Conservation (phyloP, 2,113 vertebrate genomes). For the Phyllostomus hastatus region DNA sequence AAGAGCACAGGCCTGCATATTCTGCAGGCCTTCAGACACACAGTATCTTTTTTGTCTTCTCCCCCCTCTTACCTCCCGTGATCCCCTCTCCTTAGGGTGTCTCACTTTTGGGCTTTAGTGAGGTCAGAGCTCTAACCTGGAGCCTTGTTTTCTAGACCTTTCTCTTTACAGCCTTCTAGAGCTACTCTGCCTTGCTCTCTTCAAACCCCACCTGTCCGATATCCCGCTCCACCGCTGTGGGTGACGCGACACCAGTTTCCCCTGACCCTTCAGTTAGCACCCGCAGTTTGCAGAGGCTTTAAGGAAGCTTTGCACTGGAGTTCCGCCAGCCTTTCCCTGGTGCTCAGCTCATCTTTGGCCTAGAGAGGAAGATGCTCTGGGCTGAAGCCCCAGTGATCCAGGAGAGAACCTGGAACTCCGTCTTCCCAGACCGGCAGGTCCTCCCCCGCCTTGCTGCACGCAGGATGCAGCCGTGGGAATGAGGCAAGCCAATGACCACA, state of each 20-base stretch:
- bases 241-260: neutral
- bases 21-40: neutral
- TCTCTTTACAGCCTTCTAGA: constrained; percentile 30
- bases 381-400: neutral
- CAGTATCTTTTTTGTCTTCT: neutral
- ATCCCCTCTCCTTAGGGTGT: neutral
- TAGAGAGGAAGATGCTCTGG: neutral
- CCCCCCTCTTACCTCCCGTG: rapidly evolving
- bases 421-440: neutral
- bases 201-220: neutral
- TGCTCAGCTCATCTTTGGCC: neutral
- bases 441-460: neutral
- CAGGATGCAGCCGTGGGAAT: neutral
- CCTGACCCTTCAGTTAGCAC: neutral
- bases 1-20: neutral
- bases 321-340: neutral
- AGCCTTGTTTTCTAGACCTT: neutral
- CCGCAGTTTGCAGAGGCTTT: neutral
- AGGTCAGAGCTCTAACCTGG: neutral
- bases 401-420: neutral
- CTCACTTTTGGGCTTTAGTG: neutral
- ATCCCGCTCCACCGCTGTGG: neutral
- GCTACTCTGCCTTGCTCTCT: constrained; percentile 21
- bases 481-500: neutral
- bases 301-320: neutral